phyloP scores from a whole-genome alignment of 1,140 invertebrate genomes.

The Bombus balteatus region DNA sequence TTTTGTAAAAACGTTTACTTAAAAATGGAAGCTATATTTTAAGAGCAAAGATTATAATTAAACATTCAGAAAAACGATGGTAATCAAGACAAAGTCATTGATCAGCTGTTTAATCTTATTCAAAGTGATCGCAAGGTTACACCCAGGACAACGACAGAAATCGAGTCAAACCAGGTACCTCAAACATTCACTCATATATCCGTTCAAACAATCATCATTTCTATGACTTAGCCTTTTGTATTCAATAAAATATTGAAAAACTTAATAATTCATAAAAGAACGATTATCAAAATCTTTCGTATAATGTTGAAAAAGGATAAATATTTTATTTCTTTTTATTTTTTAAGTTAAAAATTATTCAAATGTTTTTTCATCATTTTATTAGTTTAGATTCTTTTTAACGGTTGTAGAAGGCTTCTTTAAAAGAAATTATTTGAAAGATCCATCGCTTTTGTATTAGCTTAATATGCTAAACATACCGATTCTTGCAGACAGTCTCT shows the following conservation, averaged over 20 bases:
- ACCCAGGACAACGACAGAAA: slow-evolving; percentile 39
- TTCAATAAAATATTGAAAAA: neutral
- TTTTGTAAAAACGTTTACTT: too few relatives aligned
- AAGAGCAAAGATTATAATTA: neutral
- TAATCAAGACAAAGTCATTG: neutral
- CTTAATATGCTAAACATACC: neutral
- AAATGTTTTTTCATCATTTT: neutral
- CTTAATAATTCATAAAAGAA: too few relatives aligned
- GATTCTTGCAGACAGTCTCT: neutral
- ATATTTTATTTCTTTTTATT: too few relatives aligned
- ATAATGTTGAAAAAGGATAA: too few relatives aligned
- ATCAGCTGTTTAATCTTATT: slow-evolving; percentile 71
- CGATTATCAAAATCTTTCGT: too few relatives aligned
- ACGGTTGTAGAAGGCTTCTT: neutral
- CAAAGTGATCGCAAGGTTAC: slow-evolving; percentile 70
- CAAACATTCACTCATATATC: slow-evolving; percentile 74
- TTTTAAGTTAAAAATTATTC: too few relatives aligned
- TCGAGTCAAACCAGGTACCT: slow-evolving; percentile 56
- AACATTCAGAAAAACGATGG: neutral
- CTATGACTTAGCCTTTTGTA: slow-evolving; percentile 37
- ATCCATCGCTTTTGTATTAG: neutral
- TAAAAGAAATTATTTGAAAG: neutral
- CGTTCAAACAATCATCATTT: slow-evolving; percentile 77
- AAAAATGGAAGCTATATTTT: too few relatives aligned
- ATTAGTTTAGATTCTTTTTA: neutral